These are phyloP conservation scores for Poeciliopsis prolifica DNA, from an alignment of 2,113 vertebrate species.

Conservation along the genomic window DNA sequence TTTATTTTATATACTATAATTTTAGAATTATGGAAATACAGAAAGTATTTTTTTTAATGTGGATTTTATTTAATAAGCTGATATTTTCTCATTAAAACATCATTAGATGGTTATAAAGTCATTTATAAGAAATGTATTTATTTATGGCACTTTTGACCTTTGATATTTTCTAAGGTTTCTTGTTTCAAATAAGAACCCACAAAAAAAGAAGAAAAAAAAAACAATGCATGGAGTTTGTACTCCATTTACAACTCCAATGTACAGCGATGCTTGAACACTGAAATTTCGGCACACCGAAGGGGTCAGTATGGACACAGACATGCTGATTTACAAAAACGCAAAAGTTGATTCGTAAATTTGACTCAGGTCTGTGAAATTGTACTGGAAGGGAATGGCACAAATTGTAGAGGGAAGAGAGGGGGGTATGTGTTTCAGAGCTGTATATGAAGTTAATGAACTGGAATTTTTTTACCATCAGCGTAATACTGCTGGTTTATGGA, in stretches of 20 bases:
- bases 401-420: neutral
- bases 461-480: slow-evolving; percentile 87
- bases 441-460: slow-evolving; percentile 55
- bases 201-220: neutral
- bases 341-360: slow-evolving; percentile 43
- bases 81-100: neutral
- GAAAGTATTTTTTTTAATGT: neutral
- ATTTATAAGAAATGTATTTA: neutral
- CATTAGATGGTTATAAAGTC: neutral
- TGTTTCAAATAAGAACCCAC: neutral
- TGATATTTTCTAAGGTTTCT: neutral
- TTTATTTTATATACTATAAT: neutral
- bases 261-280: slow-evolving; percentile 38
- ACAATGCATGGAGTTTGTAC: neutral
- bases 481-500: slow-evolving; percentile 95
- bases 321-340: slow-evolving; percentile 29
- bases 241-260: neutral
- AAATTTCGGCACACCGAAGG: slow-evolving; percentile 74
- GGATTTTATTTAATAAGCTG: neutral
- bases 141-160: neutral
- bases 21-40: neutral
- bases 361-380: slow-evolving; percentile 20
- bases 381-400: slow-evolving; percentile 26
- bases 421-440: slow-evolving; percentile 50
- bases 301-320: slow-evolving; percentile 70